phyloP scores from a whole-genome alignment of 2,113 vertebrate species.

The Leptobrachium leishanense region DNA sequence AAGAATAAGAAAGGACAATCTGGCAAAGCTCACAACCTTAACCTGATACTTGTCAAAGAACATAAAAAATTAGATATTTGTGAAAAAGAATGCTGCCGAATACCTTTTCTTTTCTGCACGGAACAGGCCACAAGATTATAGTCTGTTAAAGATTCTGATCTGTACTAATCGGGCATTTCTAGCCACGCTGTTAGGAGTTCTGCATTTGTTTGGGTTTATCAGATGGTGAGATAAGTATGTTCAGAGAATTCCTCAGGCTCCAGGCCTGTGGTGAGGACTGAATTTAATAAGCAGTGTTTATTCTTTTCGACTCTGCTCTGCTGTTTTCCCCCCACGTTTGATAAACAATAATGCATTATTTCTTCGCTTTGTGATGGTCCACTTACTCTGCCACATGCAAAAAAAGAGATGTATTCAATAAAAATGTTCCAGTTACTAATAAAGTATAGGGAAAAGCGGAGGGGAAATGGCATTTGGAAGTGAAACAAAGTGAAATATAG shows the following conservation, averaged over 20 bases:
- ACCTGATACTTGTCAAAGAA: constrained; percentile 34
- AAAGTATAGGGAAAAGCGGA: neutral
- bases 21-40: constrained; percentile 23
- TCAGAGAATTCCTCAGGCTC: constrained; percentile 30
- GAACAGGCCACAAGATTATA: constrained; percentile 16
- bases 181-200: constrained; percentile 18
- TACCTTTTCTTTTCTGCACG: constrained; percentile 11
- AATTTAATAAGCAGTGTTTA: constrained; percentile 29
- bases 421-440: constrained; percentile 15
- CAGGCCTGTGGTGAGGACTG: constrained; percentile 23
- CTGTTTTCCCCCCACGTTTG: neutral
- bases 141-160: constrained; percentile 34
- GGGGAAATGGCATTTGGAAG: constrained; percentile 9
- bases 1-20: constrained; percentile 24
- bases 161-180: constrained; percentile 23
- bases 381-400: constrained; percentile 30
- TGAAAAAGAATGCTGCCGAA: constrained; percentile 7
- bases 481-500: neutral
- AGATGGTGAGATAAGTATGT: constrained; percentile 32
- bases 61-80: constrained; percentile 29
- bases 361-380: constrained; percentile 31
- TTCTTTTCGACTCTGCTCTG: constrained; percentile 1
- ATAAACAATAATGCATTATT: constrained; percentile 37
- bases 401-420: constrained; percentile 28
- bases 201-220: constrained; percentile 23